Evolutionary conservation across 2,888 invertebrate genomes (phyloP), one percentile per base, ranked within the genome.

Genomic region (Netelia melanura): DNA sequence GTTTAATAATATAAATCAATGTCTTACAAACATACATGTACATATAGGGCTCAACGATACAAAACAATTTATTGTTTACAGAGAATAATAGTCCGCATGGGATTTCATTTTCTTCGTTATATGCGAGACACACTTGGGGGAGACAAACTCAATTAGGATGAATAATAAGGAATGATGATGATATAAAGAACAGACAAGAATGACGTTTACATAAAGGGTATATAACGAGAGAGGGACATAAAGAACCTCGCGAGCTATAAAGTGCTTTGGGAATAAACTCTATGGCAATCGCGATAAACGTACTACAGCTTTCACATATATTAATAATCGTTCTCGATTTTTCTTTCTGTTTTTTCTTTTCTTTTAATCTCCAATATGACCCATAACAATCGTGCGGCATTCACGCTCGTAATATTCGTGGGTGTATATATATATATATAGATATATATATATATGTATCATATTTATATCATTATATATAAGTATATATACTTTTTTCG

Each of bases 1-100:
- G 88, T 89, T 90, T 87, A 88, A 90, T 91, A 87, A 91, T 90
- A 91, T 89, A 91, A 91, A 92, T 91, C 89, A 91, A 89, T 88
- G 87, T 90, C 87, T 91, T 90, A 90, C 90, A 91, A 90, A 91
- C 90, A 86, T 90, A 91, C 90, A 90, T 91, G 86, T 89, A 90
- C 89, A 90, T 88, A 90, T 87, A 86, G 86, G 89, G 83, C 86
- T 89, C 89, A 91, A 91, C 79, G 83, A 90, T 92, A 90, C 86
- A 91, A 90, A 91, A 91, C 88, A 89, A 92, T 82, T 86, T 44
- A 81, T 81, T 65, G 48, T 81, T 38, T 81, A 85, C 79, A 80
- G 65, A 65, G 52, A 72, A 23, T 21, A 78, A 64, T 21, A 68
- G 68, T 61, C 25, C 62, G 21, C 62, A 78, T 52, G 30, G 17